These are phyloP conservation scores for Habroteleia sp. DNA, from an alignment of 2,888 invertebrate species.

Conservation along the genomic window DNA sequence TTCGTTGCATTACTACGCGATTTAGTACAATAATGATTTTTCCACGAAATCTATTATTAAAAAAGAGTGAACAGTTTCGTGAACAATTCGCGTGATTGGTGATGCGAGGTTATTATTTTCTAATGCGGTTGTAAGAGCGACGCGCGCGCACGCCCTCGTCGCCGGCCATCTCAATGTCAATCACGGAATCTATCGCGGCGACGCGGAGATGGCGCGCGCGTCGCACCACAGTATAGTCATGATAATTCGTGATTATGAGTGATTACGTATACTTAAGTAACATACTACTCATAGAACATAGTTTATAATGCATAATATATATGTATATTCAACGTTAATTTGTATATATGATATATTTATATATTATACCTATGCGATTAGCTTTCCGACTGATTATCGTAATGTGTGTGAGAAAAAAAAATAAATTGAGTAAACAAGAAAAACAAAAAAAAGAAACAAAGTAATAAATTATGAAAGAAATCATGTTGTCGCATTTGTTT, in stretches of 20 bases:
- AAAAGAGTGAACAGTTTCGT: conserved; percentile 7
- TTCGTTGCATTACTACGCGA: conserved; percentile 11
- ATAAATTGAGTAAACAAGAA: conserved; percentile 20
- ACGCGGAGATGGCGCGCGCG: conserved; percentile 44
- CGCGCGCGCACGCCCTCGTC: conserved; percentile 40
- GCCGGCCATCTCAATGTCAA: conserved; percentile 55
- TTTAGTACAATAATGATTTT: conserved; percentile 28
- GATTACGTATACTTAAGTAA: conserved; percentile 61
- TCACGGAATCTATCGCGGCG: conserved; percentile 52
- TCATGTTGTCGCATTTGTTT: too few species aligned
- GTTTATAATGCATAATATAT: conserved; percentile 66
- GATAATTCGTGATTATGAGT: conserved; percentile 63
- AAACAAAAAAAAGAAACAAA: conserved; percentile 27
- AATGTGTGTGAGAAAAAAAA: conserved; percentile 65
- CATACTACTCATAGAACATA: conserved; percentile 64
- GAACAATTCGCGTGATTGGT: conserved; percentile 50
- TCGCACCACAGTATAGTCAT: conserved; percentile 50
- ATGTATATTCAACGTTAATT: conserved; percentile 71
- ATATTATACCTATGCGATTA: conserved; percentile 75
- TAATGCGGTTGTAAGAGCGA: conserved; percentile 59
- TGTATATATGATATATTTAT: conserved; percentile 72
- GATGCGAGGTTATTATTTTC: conserved; percentile 62
- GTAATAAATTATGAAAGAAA: conserved; percentile 37
- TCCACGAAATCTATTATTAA: not conserved
- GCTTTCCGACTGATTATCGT: conserved; percentile 80